Conservation (phyloP, 2,113 vertebrate species). For the Phyllostomus hastatus region DNA sequence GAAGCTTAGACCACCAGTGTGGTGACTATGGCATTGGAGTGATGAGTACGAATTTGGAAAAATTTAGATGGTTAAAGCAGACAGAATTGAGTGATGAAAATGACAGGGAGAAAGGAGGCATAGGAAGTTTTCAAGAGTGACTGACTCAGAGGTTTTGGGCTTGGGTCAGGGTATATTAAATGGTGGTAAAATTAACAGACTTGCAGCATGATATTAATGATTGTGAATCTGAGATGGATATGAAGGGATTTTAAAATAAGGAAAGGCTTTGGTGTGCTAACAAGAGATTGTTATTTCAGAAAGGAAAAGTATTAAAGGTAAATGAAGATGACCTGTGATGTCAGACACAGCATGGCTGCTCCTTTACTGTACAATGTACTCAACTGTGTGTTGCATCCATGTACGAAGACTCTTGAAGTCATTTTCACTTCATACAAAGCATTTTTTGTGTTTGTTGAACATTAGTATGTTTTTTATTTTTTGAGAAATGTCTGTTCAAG, state of each 20-base stretch:
- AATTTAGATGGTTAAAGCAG: neutral
- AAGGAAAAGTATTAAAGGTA: slow-evolving; percentile 31
- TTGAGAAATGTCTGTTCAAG: neutral
- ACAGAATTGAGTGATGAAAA: neutral
- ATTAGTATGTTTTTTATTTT: neutral
- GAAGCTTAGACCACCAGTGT: neutral
- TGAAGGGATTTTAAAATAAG: neutral
- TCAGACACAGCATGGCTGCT: slow-evolving; percentile 46
- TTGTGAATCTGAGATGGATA: neutral
- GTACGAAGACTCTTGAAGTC: slow-evolving; percentile 62
- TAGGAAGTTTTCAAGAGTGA: neutral
- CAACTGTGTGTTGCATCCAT: slow-evolving; percentile 69
- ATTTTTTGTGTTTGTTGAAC: neutral
- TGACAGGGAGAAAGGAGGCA: neutral
- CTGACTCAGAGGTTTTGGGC: neutral
- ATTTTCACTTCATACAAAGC: slow-evolving; percentile 52
- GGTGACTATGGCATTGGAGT: neutral
- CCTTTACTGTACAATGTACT: slow-evolving; percentile 25
- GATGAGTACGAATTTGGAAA: neutral
- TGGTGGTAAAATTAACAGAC: neutral
- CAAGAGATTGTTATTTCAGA: neutral
- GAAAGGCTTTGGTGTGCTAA: neutral
- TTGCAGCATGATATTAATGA: neutral
- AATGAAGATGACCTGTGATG: slow-evolving; percentile 40
- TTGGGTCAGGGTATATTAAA: neutral